phyloP scores from a whole-genome alignment of 2,797 vertebrate species.

The Borostomias antarcticus region DNA sequence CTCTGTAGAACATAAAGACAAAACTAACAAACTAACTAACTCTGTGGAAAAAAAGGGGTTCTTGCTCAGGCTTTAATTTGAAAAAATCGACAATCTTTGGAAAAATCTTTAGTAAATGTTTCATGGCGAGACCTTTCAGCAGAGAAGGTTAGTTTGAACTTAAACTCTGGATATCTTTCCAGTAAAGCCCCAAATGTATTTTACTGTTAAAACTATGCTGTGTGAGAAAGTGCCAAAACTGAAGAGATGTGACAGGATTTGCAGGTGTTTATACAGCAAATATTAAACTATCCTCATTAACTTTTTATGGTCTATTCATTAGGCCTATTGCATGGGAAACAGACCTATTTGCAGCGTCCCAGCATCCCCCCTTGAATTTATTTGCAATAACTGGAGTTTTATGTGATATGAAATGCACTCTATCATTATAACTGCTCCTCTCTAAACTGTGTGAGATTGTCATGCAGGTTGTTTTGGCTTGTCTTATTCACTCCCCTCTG shows the following conservation, averaged over 20 bases:
- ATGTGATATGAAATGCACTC: conserved; percentile 25
- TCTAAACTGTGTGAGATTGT: too few species aligned
- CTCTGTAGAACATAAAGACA: neutral
- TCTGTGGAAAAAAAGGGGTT: neutral
- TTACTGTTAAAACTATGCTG: too few species aligned
- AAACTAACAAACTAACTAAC: neutral
- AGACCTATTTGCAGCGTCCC: conserved; percentile 9
- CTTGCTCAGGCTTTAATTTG: neutral
- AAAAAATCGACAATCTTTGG: neutral
- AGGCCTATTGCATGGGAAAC: conserved; percentile 21
- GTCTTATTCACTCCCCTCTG: too few species aligned
- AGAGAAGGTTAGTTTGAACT: neutral
- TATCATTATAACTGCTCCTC: too few species aligned
- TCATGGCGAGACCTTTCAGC: too few species aligned
- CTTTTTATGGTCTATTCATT: conserved; percentile 32
- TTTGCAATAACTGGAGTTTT: conserved; percentile 35
- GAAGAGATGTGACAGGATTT: conserved; percentile 4
- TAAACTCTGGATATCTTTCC: too few species aligned
- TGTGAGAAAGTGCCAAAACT: neutral
- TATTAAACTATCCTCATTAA: conserved; percentile 21
- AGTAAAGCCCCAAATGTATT: too few species aligned
- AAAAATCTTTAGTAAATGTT: neutral
- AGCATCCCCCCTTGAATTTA: conserved; percentile 31
- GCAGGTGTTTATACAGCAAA: conserved; percentile 5
- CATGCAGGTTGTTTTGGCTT: too few species aligned